Conservation (phyloP, 2,797 vertebrate genomes). For the Catharus ustulatus region DNA sequence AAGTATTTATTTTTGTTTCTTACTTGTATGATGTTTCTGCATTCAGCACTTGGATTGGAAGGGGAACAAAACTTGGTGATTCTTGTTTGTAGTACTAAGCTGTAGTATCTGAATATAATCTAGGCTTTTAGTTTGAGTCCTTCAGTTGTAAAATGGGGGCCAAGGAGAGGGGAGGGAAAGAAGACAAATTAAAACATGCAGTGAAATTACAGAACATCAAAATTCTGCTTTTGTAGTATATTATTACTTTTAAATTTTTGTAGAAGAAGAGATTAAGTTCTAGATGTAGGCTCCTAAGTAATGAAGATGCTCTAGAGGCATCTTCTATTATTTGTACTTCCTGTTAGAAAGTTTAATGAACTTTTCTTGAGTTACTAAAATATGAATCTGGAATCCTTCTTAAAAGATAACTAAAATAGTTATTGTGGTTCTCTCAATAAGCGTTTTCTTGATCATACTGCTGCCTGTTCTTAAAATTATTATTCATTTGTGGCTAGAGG, state of each 20-base stretch:
- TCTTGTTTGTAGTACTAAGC: not conserved
- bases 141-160: not conserved
- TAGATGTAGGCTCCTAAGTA: not conserved
- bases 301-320: not conserved
- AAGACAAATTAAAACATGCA: not conserved
- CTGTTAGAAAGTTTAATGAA: not conserved
- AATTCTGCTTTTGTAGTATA: not conserved
- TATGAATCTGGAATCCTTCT: not conserved
- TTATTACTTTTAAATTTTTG: not conserved
- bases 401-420: not conserved
- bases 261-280: not conserved
- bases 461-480: not conserved
- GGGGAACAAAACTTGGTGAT: not conserved
- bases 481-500: not conserved
- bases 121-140: not conserved
- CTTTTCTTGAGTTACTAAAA: not conserved
- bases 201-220: not conserved
- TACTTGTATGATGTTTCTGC: not conserved
- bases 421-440: not conserved
- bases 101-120: not conserved
- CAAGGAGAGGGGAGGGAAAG: not conserved
- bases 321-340: not conserved
- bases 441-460: not conserved
- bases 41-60: not conserved
- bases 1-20: not conserved